Evolutionary conservation across 2,888 invertebrate genomes (phyloP), one percentile per base, ranked within the genome.

Genomic region (Papilio gigon): DNA sequence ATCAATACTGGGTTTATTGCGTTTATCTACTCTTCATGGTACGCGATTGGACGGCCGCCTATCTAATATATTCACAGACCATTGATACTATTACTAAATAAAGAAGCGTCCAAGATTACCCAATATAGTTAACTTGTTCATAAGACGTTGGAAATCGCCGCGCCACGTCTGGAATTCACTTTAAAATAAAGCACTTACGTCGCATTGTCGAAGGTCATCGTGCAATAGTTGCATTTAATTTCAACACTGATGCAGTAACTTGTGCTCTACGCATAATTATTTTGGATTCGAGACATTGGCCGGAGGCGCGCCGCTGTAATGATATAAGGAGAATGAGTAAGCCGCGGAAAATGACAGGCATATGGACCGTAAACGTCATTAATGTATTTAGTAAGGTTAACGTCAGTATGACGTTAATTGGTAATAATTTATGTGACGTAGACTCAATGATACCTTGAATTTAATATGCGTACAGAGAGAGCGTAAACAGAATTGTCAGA

Each of bases 401-500:
- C 75, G 72, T 74, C 73, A 73, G 56, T 20, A 20, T 72, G 71
- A 74, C 75, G 74, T 70, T 25, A 61, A 44, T n/a, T 11, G 40
- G n/a, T 65, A 37, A 35, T 59, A 58, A 30, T 9, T 30, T 20
- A 25, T 59, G 22, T 59, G 59, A 59, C 37, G 59, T 59, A 37
- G 14, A 2, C 37, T 11, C 6, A 37, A 12, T 37, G 37, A 59
- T 37, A 33, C 33, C 33, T 37, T 59, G 37, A 59, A 59, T 37
- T 59, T 37, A 59, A 37, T 59, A 35, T 59, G 14, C 11, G 53
- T 25, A 22, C 8, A 37, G n/a, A n/a, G 47, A 12, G 27, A n/a
- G 27, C 37, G 37, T 12, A 14, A 30, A 30, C n/a, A 53, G 4
- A 42, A 42, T 53, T 30, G 17, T n/a, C n/a, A 17, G 30, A 30